These are phyloP conservation scores for Morone chrysops DNA, from an alignment of 2,113 vertebrate species.

Conservation along the genomic window DNA sequence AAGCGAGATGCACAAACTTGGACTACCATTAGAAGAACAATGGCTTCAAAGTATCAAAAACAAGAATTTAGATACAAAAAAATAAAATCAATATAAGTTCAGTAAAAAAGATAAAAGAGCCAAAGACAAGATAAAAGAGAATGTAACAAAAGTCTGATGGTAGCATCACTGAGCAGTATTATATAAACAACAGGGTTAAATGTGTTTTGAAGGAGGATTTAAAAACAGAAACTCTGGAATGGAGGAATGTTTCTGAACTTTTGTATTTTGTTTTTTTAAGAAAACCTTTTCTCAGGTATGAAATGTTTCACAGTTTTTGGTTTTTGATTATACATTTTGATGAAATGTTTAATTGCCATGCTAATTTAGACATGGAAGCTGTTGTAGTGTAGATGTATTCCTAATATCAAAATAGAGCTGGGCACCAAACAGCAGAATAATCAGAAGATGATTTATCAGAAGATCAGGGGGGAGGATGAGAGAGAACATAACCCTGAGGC, in stretches of 20 bases:
- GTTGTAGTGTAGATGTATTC: too few species aligned
- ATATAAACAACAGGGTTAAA: not conserved
- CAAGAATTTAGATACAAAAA: not conserved
- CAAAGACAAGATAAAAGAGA: not conserved
- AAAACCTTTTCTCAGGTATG: constrained; percentile 17
- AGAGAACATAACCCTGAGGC: too few species aligned
- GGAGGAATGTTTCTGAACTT: not conserved
- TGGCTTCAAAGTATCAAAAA: not conserved
- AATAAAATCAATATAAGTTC: not conserved
- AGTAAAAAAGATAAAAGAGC: not conserved
- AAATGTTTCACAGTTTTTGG: not conserved
- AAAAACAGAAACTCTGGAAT: not conserved
- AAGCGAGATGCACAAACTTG: not conserved
- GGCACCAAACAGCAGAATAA: too few species aligned
- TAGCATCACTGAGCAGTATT: not conserved
- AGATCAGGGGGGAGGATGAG: too few species aligned
- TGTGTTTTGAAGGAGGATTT: not conserved
- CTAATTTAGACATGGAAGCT: not conserved
- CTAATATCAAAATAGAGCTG: too few species aligned
- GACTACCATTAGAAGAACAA: not conserved
- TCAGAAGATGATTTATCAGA: too few species aligned
- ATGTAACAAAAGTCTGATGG: not conserved
- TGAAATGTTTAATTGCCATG: not conserved
- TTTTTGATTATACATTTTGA: too few species aligned
- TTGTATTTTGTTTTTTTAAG: not conserved